These are phyloP conservation scores for Pogonomyrmex californicus DNA, from an alignment of 1,140 invertebrate species.

Conservation along the genomic window DNA sequence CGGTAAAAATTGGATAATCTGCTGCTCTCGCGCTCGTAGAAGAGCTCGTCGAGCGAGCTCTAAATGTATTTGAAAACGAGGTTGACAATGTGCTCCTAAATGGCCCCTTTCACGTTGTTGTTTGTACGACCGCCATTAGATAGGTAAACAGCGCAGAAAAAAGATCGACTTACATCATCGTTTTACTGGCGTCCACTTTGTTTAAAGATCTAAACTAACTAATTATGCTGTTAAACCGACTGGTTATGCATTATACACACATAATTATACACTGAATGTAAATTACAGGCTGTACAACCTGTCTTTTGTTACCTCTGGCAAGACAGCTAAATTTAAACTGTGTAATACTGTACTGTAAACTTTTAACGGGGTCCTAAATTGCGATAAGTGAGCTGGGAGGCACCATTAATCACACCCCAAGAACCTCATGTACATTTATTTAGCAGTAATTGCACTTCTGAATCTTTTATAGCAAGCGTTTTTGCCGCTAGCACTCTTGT, in stretches of 20 bases:
- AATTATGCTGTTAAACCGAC: neutral
- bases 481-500: neutral
- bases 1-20: constrained; percentile 20
- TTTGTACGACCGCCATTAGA: neutral
- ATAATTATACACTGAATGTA: neutral
- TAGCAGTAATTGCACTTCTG: constrained; percentile 27
- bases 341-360: neutral
- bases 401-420: constrained; percentile 10
- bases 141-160: constrained; percentile 35
- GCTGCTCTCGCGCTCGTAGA: neutral
- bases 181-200: neutral
- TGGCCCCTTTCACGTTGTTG: constrained; percentile 12
- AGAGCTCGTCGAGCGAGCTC: constrained; percentile 11
- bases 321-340: neutral
- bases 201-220: constrained; percentile 5
- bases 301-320: neutral
- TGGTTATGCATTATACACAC: neutral
- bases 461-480: constrained; percentile 43
- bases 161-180: constrained; percentile 34
- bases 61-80: constrained; percentile 32
- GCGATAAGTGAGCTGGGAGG: neutral
- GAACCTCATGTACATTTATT: constrained; percentile 37
- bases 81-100: constrained; percentile 26
- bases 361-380: neutral
- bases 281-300: neutral